Evolutionary conservation across 1,140 invertebrate genomes (phyloP).

Genomic region (Bombus sibiricus): DNA sequence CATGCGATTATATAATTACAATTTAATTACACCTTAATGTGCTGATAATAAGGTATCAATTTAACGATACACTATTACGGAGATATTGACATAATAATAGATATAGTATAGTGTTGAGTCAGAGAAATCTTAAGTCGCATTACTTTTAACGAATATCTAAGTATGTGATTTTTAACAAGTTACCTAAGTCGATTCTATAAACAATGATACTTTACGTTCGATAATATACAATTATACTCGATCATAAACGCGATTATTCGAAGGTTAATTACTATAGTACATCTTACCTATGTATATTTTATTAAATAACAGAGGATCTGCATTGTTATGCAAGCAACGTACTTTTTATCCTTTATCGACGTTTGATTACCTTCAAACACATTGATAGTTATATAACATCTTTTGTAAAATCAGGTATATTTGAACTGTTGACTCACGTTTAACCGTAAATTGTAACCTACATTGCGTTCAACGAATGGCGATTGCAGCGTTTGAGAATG

Average conservation of each 20-base stretch:
- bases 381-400: not conserved
- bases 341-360: conserved; percentile 10
- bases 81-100: not conserved
- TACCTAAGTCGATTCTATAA: not conserved
- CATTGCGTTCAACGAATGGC: not conserved
- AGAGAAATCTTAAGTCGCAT: not conserved
- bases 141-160: not conserved
- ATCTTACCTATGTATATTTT: not conserved
- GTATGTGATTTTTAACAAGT: not conserved
- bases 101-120: not conserved
- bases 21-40: not conserved
- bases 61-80: not conserved
- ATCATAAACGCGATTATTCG: not conserved
- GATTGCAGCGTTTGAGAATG: not conserved
- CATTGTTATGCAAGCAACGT: not conserved
- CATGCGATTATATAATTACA: not conserved
- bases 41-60: not conserved
- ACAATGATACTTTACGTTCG: not conserved
- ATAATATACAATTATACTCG: not conserved
- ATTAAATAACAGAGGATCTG: not conserved
- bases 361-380: conserved; percentile 14
- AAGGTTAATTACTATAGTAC: not conserved
- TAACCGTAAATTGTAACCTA: not conserved
- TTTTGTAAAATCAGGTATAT: not conserved
- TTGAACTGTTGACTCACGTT: conserved; percentile 2